Base-by-base conservation (phyloP, 2,113 vertebrate species). In the Aramus guarauna region DNA sequence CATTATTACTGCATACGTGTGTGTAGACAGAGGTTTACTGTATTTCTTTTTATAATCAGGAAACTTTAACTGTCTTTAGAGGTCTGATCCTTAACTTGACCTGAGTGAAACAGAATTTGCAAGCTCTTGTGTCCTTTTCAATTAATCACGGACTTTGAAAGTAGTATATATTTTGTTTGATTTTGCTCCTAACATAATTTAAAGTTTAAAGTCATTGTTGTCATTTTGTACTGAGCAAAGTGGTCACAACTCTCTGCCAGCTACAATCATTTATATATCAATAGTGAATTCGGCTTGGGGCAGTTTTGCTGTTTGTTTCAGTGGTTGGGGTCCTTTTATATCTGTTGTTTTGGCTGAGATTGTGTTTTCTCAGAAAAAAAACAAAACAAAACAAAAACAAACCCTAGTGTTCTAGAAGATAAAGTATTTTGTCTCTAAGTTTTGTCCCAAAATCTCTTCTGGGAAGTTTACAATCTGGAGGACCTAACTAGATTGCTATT, bases 201-300 rank as follows among this genome's bases (percentile, higher is more conserved):
- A 88, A 75, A 87, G 27, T 91, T 94, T 95, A 74, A 91, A 94
- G 90, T 97, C 43, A 62, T n/a, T 91, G 86, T 90, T 91, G 85
- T 79, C 26, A 81, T 89, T 97, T 97, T 88, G 75, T 89, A 75
- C 86, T 75, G 18, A 91, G 86, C 64, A 82, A 82, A 75, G 92
- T 87, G 74, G 66, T 87, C 71, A 88, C 78, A 89, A 9, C 24
- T 91, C 34, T 78, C 3, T 72, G 91, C 71, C 68, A 68, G 37
- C 63, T 72, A 60, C 53, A 60, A 12, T 87, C 77, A 39, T 72
- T 89, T 89, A 22, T 68, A 43, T 39, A 50, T 56, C 45, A 92
- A 66, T 13, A 73, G 41, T 6, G 3, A 72, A 48, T 93, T 81
- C 91, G 27, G 48, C 80, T 75, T 34, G 50, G 45, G 48, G n/a